Evolutionary conservation across 2,113 vertebrate genomes (phyloP), one percentile per base, ranked within the genome.

Genomic region (Callocephalon fimbriatum): DNA sequence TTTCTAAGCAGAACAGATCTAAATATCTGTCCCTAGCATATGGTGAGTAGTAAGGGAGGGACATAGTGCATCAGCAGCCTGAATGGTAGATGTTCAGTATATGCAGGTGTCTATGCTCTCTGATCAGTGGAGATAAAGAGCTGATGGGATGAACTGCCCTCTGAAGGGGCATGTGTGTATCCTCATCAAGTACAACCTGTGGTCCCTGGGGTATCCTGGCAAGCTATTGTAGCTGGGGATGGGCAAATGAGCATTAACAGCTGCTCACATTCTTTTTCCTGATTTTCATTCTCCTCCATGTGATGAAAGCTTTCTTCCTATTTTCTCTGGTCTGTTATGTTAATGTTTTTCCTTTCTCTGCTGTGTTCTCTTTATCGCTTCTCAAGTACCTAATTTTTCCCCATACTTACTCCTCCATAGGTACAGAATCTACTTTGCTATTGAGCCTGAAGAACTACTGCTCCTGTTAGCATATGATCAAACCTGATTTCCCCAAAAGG

Each of bases 241-340:
- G 50, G 40, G 54, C n/a, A 83, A 75, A 75, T 62, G 6, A 37
- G 12, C 37, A 13, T 80, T 56, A 35, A 50, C 37, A 90, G 50
- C 37, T 62, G 66, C n/a, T 86, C 2, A 0, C 0, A 0, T 82
- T 75, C 31, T 84, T 81, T 58, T 77, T 74, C 40, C 40, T 73
- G 10, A 12, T 62, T 75, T 89, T 76, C 17, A 14, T 93, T 84
- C 17, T 87, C 65, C 22, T 53, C 35, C 12, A 7, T 9, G 20
- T 44, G 42, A 38, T 53, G 45, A 82, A 66, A 58, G 21, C 40
- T n/a, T 58, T 86, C 27, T 65, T 63, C 76, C 35, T 70, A 0
- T 87, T 90, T 58, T 59, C 45, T 93, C 45, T 78, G n/a, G n/a
- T 16, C 37, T 44, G 7, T 77, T 73, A 31, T 29, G 76, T 77